Evolutionary conservation across 1,140 invertebrate species (phyloP).

Genomic region (Batillaria attramentaria): DNA sequence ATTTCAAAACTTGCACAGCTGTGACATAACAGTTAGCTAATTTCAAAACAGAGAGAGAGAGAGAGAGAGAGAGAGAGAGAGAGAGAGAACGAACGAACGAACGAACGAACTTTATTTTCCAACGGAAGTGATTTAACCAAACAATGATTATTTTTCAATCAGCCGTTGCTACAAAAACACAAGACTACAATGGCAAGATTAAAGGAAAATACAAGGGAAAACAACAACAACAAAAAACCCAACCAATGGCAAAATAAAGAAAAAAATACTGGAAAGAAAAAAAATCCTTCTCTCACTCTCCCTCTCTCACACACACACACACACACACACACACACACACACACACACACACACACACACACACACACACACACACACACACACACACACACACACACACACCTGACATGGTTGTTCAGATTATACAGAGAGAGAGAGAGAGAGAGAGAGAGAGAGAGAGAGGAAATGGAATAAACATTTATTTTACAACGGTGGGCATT

Average conservation of each 20-base stretch:
- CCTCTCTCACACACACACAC: constrained; percentile 5
- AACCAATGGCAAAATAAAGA: neutral
- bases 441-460: constrained; percentile 9
- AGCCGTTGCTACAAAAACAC: neutral
- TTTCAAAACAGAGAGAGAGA: neutral
- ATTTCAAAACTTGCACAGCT: too few relatives aligned
- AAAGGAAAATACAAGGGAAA: neutral
- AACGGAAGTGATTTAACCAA: too few relatives aligned
- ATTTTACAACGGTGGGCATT: neutral
- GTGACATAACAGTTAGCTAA: too few relatives aligned
- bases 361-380: constrained; percentile 1
- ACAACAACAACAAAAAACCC: neutral
- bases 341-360: neutral
- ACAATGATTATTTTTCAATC: too few relatives aligned
- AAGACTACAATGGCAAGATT: neutral
- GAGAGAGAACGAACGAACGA: too few relatives aligned
- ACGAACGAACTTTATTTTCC: too few relatives aligned
- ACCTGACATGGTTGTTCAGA: neutral
- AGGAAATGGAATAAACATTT: neutral
- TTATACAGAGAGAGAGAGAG: constrained; percentile 9
- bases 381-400: neutral
- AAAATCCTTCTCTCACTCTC: neutral
- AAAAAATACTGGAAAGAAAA: neutral
- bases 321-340: constrained; percentile 13
- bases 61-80: neutral